phyloP scores from a whole-genome alignment of 2,888 invertebrate species.

The Drosophila helvetica region DNA sequence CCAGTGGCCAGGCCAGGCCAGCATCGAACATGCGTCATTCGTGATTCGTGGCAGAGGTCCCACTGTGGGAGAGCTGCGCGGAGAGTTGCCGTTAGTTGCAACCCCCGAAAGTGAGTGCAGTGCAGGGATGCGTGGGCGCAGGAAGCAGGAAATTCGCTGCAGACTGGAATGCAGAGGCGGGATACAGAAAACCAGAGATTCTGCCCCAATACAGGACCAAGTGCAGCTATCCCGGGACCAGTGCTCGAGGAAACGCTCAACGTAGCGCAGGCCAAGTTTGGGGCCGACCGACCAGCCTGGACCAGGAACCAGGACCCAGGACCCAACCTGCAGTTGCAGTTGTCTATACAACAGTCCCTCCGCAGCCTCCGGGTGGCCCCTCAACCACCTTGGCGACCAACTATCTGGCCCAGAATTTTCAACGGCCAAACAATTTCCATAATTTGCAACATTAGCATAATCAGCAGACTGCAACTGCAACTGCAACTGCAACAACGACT shows the following conservation, averaged over 20 bases:
- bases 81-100: conserved; percentile 25
- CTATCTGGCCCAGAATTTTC: neutral
- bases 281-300: neutral
- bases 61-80: conserved; percentile 24
- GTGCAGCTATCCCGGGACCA: conserved; percentile 23
- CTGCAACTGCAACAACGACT: conserved; percentile 17
- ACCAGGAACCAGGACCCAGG: neutral
- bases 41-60: neutral
- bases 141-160: conserved; percentile 39
- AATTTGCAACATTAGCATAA: conserved; percentile 2
- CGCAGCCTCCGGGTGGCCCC: neutral
- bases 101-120: conserved; percentile 38
- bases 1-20: neutral
- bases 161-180: conserved; percentile 58
- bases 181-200: conserved; percentile 43
- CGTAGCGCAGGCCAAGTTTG: conserved; percentile 11
- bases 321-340: neutral
- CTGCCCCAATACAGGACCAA: conserved; percentile 23
- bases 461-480: conserved; percentile 5
- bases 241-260: conserved; percentile 47
- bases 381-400: neutral
- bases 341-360: neutral
- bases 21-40: neutral
- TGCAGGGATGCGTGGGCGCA: conserved; percentile 23
- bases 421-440: neutral